Evolutionary conservation across 1,140 invertebrate species (phyloP), one percentile per base, ranked within the genome.

Genomic region (Drosophila nigrodunni): DNA sequence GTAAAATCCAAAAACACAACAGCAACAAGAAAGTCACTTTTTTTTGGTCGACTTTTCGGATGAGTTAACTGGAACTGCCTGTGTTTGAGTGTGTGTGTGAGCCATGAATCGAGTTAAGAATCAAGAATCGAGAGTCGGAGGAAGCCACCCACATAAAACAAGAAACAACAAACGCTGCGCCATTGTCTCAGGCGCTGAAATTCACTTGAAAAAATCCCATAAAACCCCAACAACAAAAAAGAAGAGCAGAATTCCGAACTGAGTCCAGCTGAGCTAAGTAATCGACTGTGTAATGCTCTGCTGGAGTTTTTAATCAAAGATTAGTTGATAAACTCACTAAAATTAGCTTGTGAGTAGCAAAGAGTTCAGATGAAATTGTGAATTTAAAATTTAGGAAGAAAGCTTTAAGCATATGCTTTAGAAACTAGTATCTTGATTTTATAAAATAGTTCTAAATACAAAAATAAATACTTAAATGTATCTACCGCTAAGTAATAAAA

Each of bases 131-230:
- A 65, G 67, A 43, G 43, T 30, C 15, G 11, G 11, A 61, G 66
- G 77, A 83, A 89, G 85, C 85, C 85, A 88, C 85, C 85, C 85
- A 88, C 85, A 88, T 89, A 89, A 89, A 88, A 68, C 77, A 88
- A 80, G 57, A 60, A 52, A 78, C 77, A 88, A 80, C 61, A 60
- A 52, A 78, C 67, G 82, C 68, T 80, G 86, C 76, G 70, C 75
- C 80, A 78, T 85, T 77, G 74, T 77, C 58, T 85, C 74, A 75
- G 83, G 80, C 80, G 80, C 77, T 85, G 85, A 83, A 88, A 83
- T 88, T 88, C 83, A 80, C 74, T 89, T 83, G 85, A 88, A 87
- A 85, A 86, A 87, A 82, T 78, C 70, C 52, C 81, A 65, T 71
- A 85, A 80, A 68, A 59, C 62, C 49, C 66, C 46, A 66, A 61